Evolutionary conservation across 2,888 invertebrate genomes (phyloP), one percentile per base, ranked within the genome.

Genomic region (Sicus ferrugineus): DNA sequence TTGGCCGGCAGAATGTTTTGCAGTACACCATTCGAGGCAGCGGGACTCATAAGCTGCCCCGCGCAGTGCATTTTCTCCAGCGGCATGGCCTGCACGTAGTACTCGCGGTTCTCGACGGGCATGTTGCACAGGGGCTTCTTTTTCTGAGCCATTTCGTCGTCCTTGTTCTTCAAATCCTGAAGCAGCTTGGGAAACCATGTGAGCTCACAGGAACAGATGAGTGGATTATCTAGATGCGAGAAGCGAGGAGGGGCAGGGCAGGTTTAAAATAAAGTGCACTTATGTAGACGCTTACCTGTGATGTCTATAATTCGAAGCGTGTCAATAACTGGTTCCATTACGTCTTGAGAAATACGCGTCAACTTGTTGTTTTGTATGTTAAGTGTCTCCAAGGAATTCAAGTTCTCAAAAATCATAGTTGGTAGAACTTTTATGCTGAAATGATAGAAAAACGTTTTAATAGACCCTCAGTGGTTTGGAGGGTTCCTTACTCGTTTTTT

Each of bases 331-430:
- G 93, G 93, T 81, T 95, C 94, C 90, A 94, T 95, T 62, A 95
- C 92, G 81, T 95, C 95, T 80, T 94, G 94, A 0, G 93, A 90
- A 75, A 96, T 91, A 75, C 92, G 91, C 75, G 89, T 89, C 74
- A 96, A 86, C 83, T 94, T 94, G 86, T 96, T 96, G 83, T 95
- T 95, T 84, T 95, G 94, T 70, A 96, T 87, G 83, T 92, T 95
- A 59, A 96, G 84, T 11, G 93, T 94, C 87, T 96, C 95, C 86
- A 96, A 86, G 2, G 95, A 95, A 85, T 95, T 95, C 72, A 96
- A 87, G 83, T 94, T 94, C 80, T 95, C 94, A 81, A 96, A 95
- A 52, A 93, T 91, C 88, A 93, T 89, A 28, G 93, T 90, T 7
- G 94, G 95, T 75, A 96, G 85, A 63, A 89, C 88, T 83, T 92